phyloP scores from a whole-genome alignment of 2,888 invertebrate genomes.

The Synanthedon vespiformis region DNA sequence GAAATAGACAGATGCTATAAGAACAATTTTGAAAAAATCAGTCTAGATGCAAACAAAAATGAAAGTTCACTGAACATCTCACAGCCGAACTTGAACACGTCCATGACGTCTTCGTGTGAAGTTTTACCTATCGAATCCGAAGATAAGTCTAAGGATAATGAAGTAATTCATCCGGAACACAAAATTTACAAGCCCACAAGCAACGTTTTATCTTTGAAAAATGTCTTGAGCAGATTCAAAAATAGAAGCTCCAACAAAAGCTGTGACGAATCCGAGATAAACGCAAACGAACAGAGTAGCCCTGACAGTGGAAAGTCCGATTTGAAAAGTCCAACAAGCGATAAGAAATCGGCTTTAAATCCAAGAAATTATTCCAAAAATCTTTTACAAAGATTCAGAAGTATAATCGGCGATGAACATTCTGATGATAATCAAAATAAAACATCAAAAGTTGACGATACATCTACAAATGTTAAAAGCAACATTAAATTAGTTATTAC shows the following conservation, averaged over 20 bases:
- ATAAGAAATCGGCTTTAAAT: conserved; percentile 52
- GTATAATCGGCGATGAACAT: conserved; percentile 62
- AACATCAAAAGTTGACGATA: conserved; percentile 19
- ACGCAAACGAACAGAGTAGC: conserved; percentile 53
- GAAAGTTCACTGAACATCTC: conserved; percentile 39
- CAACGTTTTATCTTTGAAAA: conserved; percentile 66
- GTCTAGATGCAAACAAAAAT: conserved; percentile 46
- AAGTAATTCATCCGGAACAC: conserved; percentile 80
- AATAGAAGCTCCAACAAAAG: conserved; percentile 48
- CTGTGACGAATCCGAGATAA: conserved; percentile 44
- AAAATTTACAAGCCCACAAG: conserved; percentile 79
- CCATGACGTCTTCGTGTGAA: conserved; percentile 69
- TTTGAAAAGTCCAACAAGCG: conserved; percentile 47
- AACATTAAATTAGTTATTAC: conserved; percentile 55
- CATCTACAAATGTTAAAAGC: conserved; percentile 28
- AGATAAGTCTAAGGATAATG: conserved; percentile 51
- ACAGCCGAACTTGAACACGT: conserved; percentile 60
- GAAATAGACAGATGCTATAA: conserved; percentile 66
- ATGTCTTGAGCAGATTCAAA: conserved; percentile 68
- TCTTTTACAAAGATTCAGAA: conserved; percentile 58
- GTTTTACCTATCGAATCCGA: conserved; percentile 53
- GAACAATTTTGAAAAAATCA: conserved; percentile 52
- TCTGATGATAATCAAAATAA: conserved; percentile 45
- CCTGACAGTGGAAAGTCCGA: conserved; percentile 43
- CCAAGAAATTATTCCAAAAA: conserved; percentile 62